Conservation (phyloP, 1,140 invertebrate species). For the Venturia canescens region DNA sequence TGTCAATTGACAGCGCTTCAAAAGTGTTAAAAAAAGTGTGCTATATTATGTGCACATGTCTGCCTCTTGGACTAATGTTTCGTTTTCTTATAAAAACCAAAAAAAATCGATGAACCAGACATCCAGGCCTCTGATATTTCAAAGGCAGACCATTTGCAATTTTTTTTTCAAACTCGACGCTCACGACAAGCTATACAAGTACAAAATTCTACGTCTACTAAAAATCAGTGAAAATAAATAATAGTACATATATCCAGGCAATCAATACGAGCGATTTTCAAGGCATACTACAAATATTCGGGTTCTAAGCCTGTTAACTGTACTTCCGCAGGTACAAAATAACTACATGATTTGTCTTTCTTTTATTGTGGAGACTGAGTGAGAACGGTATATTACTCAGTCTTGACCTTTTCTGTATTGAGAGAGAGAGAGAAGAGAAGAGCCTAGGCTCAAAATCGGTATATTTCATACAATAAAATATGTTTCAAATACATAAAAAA, state of each 20-base stretch:
- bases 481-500: too few species aligned
- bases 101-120: slow-evolving; percentile 22
- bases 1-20: background rate
- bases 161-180: slow-evolving; percentile 2
- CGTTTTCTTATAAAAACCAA: background rate
- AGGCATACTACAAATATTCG: slow-evolving; percentile 33
- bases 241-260: slow-evolving; percentile 18
- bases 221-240: slow-evolving; percentile 27
- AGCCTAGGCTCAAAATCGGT: too few species aligned
- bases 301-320: background rate
- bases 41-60: background rate
- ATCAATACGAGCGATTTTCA: slow-evolving; percentile 35
- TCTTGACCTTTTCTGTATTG: background rate
- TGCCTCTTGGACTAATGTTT: background rate
- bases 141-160: slow-evolving; percentile 10
- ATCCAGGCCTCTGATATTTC: slow-evolving; percentile 18
- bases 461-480: too few species aligned
- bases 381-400: slow-evolving; percentile 2
- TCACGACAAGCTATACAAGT: background rate
- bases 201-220: background rate
- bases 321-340: background rate
- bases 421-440: too few species aligned
- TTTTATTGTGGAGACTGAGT: background rate
- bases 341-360: background rate
- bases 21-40: background rate